phyloP scores from a whole-genome alignment of 2,888 invertebrate species.

The Psococerastis gibbosa region DNA sequence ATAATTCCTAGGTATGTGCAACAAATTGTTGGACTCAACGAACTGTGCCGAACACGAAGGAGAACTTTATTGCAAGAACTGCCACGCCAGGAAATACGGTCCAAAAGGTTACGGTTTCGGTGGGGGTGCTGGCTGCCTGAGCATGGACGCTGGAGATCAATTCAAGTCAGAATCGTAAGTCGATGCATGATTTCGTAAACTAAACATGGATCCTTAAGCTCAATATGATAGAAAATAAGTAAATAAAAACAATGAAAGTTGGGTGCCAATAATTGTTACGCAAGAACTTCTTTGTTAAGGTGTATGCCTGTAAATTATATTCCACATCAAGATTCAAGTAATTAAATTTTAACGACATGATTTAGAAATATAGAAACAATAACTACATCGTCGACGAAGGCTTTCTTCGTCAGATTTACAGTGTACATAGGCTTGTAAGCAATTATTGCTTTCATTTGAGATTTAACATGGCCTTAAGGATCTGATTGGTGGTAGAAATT shows the following conservation, averaged over 20 bases:
- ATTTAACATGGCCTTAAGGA: background rate
- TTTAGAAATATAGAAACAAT: too few relatives aligned
- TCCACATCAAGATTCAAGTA: too few relatives aligned
- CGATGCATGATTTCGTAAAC: slow-evolving; percentile 25
- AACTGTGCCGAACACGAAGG: slow-evolving; percentile 95
- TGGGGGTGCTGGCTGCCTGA: slow-evolving; percentile 90
- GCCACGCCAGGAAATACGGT: slow-evolving; percentile 96
- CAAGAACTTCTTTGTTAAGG: too few relatives aligned
- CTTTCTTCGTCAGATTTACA: too few relatives aligned
- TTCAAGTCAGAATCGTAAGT: slow-evolving; percentile 58
- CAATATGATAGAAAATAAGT: slow-evolving; percentile 14
- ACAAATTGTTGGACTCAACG: slow-evolving; percentile 95
- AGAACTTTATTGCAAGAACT: slow-evolving; percentile 90
- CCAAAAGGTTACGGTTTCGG: slow-evolving; percentile 98
- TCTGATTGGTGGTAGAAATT: background rate
- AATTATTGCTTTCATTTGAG: too few relatives aligned
- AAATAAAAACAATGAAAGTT: slow-evolving; percentile 4
- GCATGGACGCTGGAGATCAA: slow-evolving; percentile 89
- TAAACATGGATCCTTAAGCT: slow-evolving; percentile 14
- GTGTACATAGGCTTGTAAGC: too few relatives aligned
- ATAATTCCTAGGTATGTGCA: slow-evolving; percentile 64
- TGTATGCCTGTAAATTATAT: too few relatives aligned
- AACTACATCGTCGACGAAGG: too few relatives aligned
- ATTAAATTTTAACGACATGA: too few relatives aligned
- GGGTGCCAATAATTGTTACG: background rate